These are phyloP conservation scores for Apeira syringaria DNA, from an alignment of 2,888 invertebrate genomes.

Conservation along the genomic window DNA sequence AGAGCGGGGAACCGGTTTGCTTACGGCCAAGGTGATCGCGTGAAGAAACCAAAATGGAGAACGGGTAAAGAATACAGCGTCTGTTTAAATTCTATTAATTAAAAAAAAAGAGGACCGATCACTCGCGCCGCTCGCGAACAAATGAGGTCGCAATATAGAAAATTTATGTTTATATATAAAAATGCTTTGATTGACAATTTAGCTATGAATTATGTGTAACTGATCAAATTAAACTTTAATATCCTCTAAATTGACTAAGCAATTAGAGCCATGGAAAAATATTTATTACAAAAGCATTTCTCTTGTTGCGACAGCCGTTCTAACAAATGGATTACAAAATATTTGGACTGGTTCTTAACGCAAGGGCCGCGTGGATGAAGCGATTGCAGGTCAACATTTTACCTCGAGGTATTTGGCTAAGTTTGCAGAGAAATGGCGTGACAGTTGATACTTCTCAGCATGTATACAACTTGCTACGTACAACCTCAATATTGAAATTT, in stretches of 20 bases:
- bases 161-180: slow-evolving; percentile 48
- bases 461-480: too few species aligned
- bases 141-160: slow-evolving; percentile 32
- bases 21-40: slow-evolving; percentile 63
- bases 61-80: slow-evolving; percentile 21
- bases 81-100: slow-evolving; percentile 19
- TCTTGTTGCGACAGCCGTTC: slow-evolving; percentile 28
- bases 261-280: slow-evolving; percentile 11
- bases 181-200: slow-evolving; percentile 11
- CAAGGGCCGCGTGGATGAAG: too few species aligned
- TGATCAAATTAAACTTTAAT: slow-evolving; percentile 1
- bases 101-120: slow-evolving; percentile 36
- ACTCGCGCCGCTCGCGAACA: slow-evolving; percentile 30
- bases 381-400: too few species aligned
- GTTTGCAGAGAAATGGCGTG: too few species aligned
- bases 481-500: too few species aligned
- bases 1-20: slow-evolving; percentile 50
- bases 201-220: slow-evolving; percentile 28
- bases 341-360: too few species aligned
- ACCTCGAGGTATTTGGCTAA: too few species aligned
- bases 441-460: too few species aligned
- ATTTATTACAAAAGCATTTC: slow-evolving; percentile 18
- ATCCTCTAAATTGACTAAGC: slow-evolving; percentile 6
- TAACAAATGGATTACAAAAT: too few species aligned
- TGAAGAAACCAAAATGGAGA: slow-evolving; percentile 36